Base-by-base conservation (phyloP, 2,113 vertebrate genomes). In the Proterorhinus semilunaris region DNA sequence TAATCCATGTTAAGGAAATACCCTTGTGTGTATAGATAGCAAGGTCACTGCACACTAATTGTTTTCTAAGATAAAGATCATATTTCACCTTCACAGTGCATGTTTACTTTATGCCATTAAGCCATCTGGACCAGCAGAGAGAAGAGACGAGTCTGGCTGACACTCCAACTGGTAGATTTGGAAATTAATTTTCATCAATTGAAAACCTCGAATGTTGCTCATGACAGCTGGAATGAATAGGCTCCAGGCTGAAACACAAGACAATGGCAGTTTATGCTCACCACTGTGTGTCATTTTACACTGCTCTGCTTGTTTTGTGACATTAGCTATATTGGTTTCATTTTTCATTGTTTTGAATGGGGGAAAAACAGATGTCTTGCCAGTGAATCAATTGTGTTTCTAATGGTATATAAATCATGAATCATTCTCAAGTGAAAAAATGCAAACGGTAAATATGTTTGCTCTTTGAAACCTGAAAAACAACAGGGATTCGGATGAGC, bases 61-160 rank as follows among this genome's bases (percentile, higher is more conserved):
- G 12, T 54, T 8, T 65, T 17, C 62, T 16, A 15, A 4, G 36
- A 67, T 69, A 69, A 63, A 62, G 70, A 76, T 82, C 72, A 66
- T 11, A 46, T 16, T 54, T 57, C 59, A 69, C 66, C 59, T 63
- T 66, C 53, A 48, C 21, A 50, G 61, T 70, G 71, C 81, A 70
- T 81, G 76, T 86, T 83, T 80, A 76, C 75, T 63, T 47, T 66
- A 44, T 71, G 74, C 81, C 69, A 75, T 66, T 57, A 1, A n/a
- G 63, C 86, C 88, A 84, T 88, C 86, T 88, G 90, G 85, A 74
- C 78, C 70, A 68, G 80, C 54, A 72, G 85, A 68, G 82, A 84
- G 79, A 80, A 54, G 63, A 0, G 51, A 68, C 15, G 71, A 84
- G 82, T 66, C 83, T 71, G 78, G 50, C 72, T 51, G 71, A 65